These are phyloP conservation scores for Tauraco erythrolophus DNA, from an alignment of 2,113 vertebrate species.

Conservation along the genomic window DNA sequence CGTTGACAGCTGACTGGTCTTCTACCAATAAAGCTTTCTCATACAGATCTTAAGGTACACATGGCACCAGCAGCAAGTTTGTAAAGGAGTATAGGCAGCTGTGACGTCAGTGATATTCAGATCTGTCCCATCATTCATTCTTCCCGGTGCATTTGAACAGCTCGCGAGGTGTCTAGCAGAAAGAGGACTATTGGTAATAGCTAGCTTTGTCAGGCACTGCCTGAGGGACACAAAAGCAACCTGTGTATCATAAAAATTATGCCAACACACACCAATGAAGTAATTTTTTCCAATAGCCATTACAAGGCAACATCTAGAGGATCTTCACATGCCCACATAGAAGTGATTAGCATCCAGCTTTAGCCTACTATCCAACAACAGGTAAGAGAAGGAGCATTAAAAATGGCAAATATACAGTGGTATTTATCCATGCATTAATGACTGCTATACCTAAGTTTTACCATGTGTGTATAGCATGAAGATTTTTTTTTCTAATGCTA, in stretches of 20 bases:
- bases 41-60: not conserved
- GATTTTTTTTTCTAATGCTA: not conserved
- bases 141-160: not conserved
- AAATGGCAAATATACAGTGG: not conserved
- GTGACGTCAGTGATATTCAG: not conserved
- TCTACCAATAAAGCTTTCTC: not conserved
- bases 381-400: not conserved
- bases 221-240: not conserved
- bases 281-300: not conserved
- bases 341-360: not conserved
- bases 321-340: not conserved
- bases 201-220: not conserved
- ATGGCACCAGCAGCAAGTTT: not conserved
- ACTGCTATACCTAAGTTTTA: not conserved
- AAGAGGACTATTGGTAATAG: not conserved
- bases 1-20: rapidly evolving
- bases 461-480: not conserved
- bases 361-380: not conserved
- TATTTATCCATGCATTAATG: not conserved
- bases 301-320: not conserved
- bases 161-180: not conserved
- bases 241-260: not conserved
- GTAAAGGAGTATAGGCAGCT: not conserved
- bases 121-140: not conserved
- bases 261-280: not conserved